Conservation (phyloP, 2,888 invertebrate genomes). For the Meliscaeva auricollis region DNA sequence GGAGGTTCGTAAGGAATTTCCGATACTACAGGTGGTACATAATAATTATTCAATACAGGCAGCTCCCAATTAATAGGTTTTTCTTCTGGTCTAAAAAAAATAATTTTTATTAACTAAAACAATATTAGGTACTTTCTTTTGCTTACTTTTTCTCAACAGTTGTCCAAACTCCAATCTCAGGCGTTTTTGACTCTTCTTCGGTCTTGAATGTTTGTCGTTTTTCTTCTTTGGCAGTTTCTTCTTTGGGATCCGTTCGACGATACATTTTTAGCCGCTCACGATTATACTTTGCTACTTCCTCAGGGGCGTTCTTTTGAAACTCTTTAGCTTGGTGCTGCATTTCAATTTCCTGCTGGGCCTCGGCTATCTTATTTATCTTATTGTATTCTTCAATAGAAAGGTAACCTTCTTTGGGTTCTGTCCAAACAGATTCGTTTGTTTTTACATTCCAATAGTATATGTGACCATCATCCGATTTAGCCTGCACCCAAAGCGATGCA, state of each 20-base stretch:
- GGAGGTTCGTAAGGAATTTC: constrained; percentile 80
- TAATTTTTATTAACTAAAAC: too few relatives aligned
- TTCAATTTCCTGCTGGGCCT: constrained; percentile 85
- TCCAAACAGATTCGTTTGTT: constrained; percentile 93
- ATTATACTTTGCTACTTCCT: constrained; percentile 84
- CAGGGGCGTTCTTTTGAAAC: constrained; percentile 84
- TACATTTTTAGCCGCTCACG: constrained; percentile 81
- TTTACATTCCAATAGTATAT: constrained; percentile 94
- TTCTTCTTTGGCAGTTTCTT: constrained; percentile 80
- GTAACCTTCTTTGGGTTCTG: constrained; percentile 90
- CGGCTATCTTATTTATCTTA: constrained; percentile 84
- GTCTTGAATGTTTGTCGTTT: constrained; percentile 85
- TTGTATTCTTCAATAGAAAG: constrained; percentile 88
- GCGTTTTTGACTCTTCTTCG: constrained; percentile 85
- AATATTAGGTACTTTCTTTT: too few relatives aligned
- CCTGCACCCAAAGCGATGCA: constrained; percentile 91
- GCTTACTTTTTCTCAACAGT: constrained; percentile 87
- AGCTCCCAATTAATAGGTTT: constrained; percentile 89
- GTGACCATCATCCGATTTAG: constrained; percentile 89
- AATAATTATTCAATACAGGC: constrained; percentile 85
- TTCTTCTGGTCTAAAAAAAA: constrained; percentile 83
- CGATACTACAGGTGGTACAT: constrained; percentile 78
- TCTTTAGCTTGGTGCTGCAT: constrained; percentile 84
- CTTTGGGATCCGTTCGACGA: constrained; percentile 79
- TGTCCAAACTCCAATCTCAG: constrained; percentile 92